Evolutionary conservation across 2,888 invertebrate species (phyloP).

Genomic region (Drosophila multiciliata): DNA sequence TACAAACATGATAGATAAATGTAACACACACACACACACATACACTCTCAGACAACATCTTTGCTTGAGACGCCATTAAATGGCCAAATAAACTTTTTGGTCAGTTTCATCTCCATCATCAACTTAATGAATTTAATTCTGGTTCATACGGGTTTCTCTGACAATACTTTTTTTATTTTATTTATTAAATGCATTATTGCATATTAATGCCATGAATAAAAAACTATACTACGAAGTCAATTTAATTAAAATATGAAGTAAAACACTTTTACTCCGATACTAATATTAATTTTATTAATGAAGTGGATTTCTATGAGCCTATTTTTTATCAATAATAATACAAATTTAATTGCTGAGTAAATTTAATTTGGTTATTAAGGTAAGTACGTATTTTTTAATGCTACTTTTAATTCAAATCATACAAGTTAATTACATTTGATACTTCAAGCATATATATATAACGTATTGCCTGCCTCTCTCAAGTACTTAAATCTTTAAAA

Average conservation of each 20-base stretch:
- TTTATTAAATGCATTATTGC: not conserved
- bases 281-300: not conserved
- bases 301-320: not conserved
- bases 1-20: conserved; percentile 82
- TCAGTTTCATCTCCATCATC: conserved; percentile 62
- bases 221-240: not conserved
- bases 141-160: not conserved
- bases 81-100: conserved; percentile 80
- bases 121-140: conserved; percentile 56
- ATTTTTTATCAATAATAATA: too few species aligned
- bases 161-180: not conserved
- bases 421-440: not conserved
- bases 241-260: not conserved
- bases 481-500: not conserved
- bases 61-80: conserved; percentile 66
- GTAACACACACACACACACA: conserved; percentile 39
- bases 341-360: not conserved
- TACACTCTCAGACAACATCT: conserved; percentile 62
- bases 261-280: too few species aligned
- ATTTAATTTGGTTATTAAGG: not conserved
- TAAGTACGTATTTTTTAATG: not conserved
- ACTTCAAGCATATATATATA: not conserved
- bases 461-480: not conserved
- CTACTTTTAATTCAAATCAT: not conserved
- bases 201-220: not conserved